These are phyloP conservation scores for Seira sanloemensis DNA, from an alignment of 2,888 invertebrate species.

Conservation along the genomic window DNA sequence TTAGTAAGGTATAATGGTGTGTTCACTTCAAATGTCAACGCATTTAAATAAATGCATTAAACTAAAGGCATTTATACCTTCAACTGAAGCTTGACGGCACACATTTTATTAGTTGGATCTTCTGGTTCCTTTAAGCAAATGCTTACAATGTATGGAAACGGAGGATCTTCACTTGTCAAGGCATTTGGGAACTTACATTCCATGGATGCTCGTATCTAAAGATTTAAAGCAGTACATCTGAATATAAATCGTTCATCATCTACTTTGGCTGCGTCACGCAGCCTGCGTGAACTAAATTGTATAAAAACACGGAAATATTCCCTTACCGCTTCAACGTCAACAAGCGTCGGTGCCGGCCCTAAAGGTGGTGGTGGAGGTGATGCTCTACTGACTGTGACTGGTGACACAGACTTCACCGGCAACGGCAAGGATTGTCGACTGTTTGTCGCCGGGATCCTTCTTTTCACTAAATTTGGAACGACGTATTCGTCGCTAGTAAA, in stretches of 20 bases:
- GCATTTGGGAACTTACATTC: conserved; percentile 38
- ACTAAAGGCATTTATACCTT: too few species aligned
- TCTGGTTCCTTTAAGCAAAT: conserved; percentile 43
- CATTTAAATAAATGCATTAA: too few species aligned
- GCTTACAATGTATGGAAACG: conserved; percentile 37
- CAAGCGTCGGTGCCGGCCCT: conserved; percentile 17
- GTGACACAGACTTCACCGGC: neutral
- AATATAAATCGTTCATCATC: too few species aligned
- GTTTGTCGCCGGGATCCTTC: conserved; percentile 32
- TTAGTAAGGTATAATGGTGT: neutral
- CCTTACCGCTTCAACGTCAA: conserved; percentile 19
- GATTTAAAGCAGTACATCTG: too few species aligned
- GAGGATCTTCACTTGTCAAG: conserved; percentile 18
- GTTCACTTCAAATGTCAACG: too few species aligned
- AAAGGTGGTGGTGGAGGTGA: conserved; percentile 6
- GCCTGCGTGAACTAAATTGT: too few species aligned
- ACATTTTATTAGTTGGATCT: conserved; percentile 27
- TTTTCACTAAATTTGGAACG: conserved; percentile 39
- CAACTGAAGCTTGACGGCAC: conserved; percentile 29
- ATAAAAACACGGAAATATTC: too few species aligned
- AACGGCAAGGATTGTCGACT: conserved; percentile 28
- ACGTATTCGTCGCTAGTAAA: conserved; percentile 55
- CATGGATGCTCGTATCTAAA: conserved; percentile 28
- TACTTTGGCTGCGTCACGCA: too few species aligned
- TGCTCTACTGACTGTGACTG: neutral